A percentile compares a stretch with the other conserved stretches of the same genome.
phyloP scores from a whole-genome alignment of 2,113 vertebrate species.

The Centropus bengalensis region DNA sequence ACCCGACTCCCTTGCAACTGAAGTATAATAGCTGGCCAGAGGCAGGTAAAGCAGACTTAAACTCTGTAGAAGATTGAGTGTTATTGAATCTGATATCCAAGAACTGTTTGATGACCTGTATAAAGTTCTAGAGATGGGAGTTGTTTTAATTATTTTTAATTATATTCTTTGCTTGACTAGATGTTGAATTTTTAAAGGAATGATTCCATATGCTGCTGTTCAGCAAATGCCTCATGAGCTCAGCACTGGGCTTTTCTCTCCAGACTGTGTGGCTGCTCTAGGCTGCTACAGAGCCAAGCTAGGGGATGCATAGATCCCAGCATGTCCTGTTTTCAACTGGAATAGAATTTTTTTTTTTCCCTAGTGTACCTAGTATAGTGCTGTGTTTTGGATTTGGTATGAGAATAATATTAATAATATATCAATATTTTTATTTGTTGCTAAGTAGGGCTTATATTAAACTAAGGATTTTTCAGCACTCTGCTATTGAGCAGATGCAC shows the following conservation, averaged over 20 bases:
- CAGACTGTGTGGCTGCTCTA: fast-evolving
- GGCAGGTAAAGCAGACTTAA: fast-evolving
- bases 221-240: fast-evolving
- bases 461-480: no score
- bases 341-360: no score
- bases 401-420: no score
- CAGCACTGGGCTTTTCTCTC: background rate
- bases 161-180: background rate
- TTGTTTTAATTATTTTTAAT: background rate
- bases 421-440: no score
- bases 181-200: background rate
- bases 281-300: fast-evolving
- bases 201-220: background rate
- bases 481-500: no score
- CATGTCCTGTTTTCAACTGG: no score
- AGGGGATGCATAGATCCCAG: background rate
- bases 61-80: background rate
- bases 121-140: background rate
- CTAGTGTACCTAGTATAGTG: no score
- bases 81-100: background rate
- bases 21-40: fast-evolving
- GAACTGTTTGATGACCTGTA: background rate
- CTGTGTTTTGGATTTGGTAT: no score
- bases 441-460: no score
- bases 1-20: background rate